Base-by-base conservation (phyloP, 2,888 invertebrate species). In the Tenodera sinensis region DNA sequence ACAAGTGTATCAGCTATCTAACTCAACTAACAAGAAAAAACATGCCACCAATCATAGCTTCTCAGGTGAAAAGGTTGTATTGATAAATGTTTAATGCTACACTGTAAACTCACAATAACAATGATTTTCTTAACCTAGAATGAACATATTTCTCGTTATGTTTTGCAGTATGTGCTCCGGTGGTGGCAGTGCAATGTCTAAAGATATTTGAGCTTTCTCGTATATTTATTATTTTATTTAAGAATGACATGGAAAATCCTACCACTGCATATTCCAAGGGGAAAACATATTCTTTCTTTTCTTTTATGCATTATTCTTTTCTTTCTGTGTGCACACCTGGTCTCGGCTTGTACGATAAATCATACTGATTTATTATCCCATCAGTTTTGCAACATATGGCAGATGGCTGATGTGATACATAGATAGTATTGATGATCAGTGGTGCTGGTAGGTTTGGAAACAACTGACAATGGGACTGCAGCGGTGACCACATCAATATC, bases 381-480 rank as follows among this genome's bases (percentile, higher is more conserved):
- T 90, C 90, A 90, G 90, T 85, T 47, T 28, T 54, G 90, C 85
- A 42, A 54, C 83, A 81, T 47, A 82, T 84, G 28, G 85, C 42
- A 83, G 83, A 81, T 28, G 42, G 85, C 88, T 90, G 90, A 90
- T 93, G 93, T 93, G 93, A 93, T 93, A 93, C 92, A 93, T 93
- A 93, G 93, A 93, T 93, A 93, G 93, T 93, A 92, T 93, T 93
- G 93, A 93, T 93, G 88, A 89, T 88, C 89, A 88, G 86, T 90
- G 89, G 88, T 90, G 90, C 89, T 83, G 87, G 42, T 88, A 90
- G 90, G 89, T 90, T 88, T 54, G 88, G 88, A 81, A 28, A 88
- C 84, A 30, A 71, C n/a, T 42, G 84, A 71, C 85, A 47, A 54
- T 54, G 88, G 88, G 83, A 30, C 81, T 82, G 27, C 87, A 82